Conservation (phyloP, 2,113 vertebrate genomes). For the Rhea americana region DNA sequence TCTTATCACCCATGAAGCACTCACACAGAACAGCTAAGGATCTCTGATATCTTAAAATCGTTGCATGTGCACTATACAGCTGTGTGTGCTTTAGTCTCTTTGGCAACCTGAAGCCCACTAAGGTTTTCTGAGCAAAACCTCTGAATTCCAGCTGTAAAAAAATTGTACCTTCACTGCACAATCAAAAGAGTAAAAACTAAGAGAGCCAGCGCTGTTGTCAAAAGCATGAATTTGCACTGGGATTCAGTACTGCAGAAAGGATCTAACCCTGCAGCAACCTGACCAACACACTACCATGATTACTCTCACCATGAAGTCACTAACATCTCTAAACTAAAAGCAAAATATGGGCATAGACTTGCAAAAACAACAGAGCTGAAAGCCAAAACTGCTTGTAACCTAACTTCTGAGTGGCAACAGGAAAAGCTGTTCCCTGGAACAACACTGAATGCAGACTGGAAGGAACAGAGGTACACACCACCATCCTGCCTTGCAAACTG, state of each 20-base stretch:
- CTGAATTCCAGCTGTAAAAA: background rate
- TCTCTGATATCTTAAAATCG: background rate
- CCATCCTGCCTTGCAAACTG: background rate
- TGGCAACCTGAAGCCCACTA: too few species aligned
- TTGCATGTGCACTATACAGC: background rate
- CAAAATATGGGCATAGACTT: background rate
- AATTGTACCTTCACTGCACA: background rate
- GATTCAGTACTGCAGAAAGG: background rate
- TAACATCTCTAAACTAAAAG: background rate
- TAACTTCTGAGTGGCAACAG: background rate
- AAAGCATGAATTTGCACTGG: background rate
- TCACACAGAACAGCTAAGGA: background rate
- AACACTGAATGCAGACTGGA: rapidly evolving
- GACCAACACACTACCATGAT: background rate
- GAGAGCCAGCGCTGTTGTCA: rapidly evolving
- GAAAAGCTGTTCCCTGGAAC: background rate
- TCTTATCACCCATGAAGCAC: rapidly evolving
- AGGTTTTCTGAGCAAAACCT: background rate
- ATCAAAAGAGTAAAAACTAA: background rate
- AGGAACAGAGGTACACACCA: background rate
- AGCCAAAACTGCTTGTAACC: background rate
- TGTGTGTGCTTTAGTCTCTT: too few species aligned
- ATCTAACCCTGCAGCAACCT: background rate
- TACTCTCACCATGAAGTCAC: background rate
- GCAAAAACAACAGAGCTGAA: background rate